Base-by-base conservation (phyloP, 2,888 invertebrate genomes). In the Galeopsomyia nigrocyanea region DNA sequence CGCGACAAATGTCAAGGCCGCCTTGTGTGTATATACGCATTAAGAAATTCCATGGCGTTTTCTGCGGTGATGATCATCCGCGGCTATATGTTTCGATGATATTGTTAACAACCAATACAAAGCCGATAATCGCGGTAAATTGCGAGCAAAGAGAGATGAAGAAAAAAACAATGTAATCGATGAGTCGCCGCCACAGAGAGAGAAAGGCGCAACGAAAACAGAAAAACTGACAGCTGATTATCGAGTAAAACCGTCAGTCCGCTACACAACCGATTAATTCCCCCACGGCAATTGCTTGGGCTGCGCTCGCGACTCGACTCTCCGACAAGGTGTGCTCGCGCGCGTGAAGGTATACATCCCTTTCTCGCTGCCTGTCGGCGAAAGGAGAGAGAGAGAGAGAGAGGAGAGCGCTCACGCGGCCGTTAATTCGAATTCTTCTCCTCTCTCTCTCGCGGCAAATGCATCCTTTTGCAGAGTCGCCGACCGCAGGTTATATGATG, bases 371-470 rank as follows among this genome's bases (percentile, higher is more conserved):
- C 13, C 39, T n/a, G 1, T 9, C 17, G 22, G 53, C 22, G 19
- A 1, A 10, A 10, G 1, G 13, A 39, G 51, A 51, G 17, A 60
- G 46, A 49, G 60, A 51, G 17, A 53, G 39, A 46, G 26, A 17
- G 26, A 16, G 26, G 26, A 55, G 21, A 22, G 55, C 19, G 55
- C 55, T 19, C 55, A 56, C 39, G 39, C 47, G 53, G 70, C 64
- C 71, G 71, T 71, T 74, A 71, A 74, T 74, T 71, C 68, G 71
- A 68, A 71, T 71, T 71, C 71, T 68, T 65, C 64, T 74, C 68
- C 68, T 73, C 73, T 65, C 66, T 60, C 53, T 16, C 55, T 46
- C 68, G 39, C 50, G 53, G 31, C 14, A 13, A 9, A 51, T 16
- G 31, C 26, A 46, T 61, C 63, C 47, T 51, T 10, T 19, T 22